Conservation (phyloP, 2,113 vertebrate species). For the Pelecanus crispus region DNA sequence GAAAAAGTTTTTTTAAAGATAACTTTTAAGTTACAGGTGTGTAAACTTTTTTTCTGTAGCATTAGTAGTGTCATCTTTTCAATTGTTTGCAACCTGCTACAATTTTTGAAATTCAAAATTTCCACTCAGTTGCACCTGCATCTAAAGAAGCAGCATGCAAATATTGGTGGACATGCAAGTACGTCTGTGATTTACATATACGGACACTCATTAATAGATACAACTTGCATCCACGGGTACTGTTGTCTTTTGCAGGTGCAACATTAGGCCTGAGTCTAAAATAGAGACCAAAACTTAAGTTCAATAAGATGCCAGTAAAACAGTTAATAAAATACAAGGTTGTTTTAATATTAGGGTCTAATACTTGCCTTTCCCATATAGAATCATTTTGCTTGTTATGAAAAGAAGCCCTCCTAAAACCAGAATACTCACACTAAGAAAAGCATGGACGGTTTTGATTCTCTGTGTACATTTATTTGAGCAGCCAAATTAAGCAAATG, state of each 20-base stretch:
- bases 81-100: not conserved
- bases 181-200: not conserved
- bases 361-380: not conserved
- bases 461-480: not conserved
- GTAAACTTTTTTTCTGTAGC: not conserved
- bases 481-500: not conserved
- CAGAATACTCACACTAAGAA: not conserved
- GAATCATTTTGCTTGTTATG: not conserved
- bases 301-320: not conserved
- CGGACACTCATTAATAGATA: not conserved
- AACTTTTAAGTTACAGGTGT: not conserved
- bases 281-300: not conserved
- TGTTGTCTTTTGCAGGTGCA: not conserved
- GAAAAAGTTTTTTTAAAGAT: not conserved
- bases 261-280: not conserved
- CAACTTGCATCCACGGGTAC: not conserved
- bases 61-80: not conserved
- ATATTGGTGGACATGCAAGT: not conserved
- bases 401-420: not conserved
- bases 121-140: not conserved
- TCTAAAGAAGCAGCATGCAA: not conserved
- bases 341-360: not conserved
- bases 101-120: not conserved
- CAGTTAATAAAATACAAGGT: not conserved
- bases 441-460: not conserved